A percentile compares a stretch with the other conserved stretches of the same genome.
These are phyloP conservation scores for Diachrysia chrysitis DNA, from an alignment of 2,888 invertebrate genomes.

Conservation along the genomic window DNA sequence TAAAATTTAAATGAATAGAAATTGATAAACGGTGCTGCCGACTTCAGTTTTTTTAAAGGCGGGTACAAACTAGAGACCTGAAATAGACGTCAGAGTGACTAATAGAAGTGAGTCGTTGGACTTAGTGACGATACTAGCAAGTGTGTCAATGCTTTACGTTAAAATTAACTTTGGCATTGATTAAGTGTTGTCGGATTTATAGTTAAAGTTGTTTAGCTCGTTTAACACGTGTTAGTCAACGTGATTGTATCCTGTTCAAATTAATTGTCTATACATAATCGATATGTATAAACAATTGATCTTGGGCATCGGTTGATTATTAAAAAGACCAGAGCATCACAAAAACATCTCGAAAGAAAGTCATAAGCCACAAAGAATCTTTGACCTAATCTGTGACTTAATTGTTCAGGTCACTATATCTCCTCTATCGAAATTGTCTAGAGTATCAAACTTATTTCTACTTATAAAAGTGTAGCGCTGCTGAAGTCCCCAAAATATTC, in stretches of 20 bases:
- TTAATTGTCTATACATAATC: neutral
- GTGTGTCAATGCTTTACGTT: conserved; percentile 10
- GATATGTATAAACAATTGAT: too few species aligned
- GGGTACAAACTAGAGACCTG: neutral
- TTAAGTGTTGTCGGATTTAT: conserved; percentile 5
- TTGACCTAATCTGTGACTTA: too few species aligned
- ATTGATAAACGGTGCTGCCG: conserved; percentile 47
- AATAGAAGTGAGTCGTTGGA: conserved; percentile 9
- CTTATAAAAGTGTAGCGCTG: neutral
- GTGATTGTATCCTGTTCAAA: neutral
- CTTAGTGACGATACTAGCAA: neutral
- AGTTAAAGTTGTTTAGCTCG: conserved; percentile 9
- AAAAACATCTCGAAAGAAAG: neutral
- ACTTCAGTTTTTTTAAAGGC: conserved; percentile 18
- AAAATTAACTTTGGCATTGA: conserved; percentile 36
- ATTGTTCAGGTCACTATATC: too few species aligned
- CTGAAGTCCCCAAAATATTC: neutral
- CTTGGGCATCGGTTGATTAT: too few species aligned
- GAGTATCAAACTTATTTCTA: neutral
- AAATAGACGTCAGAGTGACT: conserved; percentile 16
- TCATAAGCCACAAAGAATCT: neutral
- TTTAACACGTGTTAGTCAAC: neutral
- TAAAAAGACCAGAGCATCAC: too few species aligned
- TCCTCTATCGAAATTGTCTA: neutral
- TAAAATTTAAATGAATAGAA: conserved; percentile 9